A percentile compares a stretch with the other conserved stretches of the same genome.
Conservation (phyloP, 2,113 vertebrate genomes). For the Chinchilla lanigera region DNA sequence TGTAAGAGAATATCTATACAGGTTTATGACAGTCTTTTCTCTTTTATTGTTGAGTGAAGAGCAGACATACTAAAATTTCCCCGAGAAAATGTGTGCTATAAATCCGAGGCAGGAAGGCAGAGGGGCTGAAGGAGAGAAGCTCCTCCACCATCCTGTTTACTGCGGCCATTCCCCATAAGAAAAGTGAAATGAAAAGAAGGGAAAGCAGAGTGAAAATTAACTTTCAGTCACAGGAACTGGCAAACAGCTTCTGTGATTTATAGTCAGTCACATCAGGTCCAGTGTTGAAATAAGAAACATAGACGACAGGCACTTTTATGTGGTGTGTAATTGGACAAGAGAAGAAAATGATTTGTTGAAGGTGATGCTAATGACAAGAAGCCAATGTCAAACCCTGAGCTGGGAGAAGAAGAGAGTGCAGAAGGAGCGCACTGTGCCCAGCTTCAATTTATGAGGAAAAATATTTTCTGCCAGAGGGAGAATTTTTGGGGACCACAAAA, state of each 20-base stretch:
- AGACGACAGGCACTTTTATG: slow-evolving; percentile 66
- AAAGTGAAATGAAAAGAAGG: slow-evolving; percentile 56
- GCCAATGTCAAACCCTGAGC: slow-evolving; percentile 47
- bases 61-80: slow-evolving; percentile 47
- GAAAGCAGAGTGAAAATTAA: slow-evolving; percentile 59
- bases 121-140: neutral
- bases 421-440: slow-evolving; percentile 42
- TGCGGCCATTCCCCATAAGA: slow-evolving; percentile 48
- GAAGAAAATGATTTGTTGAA: slow-evolving; percentile 73
- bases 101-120: slow-evolving; percentile 28
- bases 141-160: slow-evolving; percentile 46
- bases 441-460: slow-evolving; percentile 63
- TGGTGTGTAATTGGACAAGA: slow-evolving; percentile 71
- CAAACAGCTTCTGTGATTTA: slow-evolving; percentile 64
- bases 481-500: slow-evolving; percentile 52
- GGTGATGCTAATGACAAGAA: slow-evolving; percentile 65
- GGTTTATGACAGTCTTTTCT: slow-evolving; percentile 51
- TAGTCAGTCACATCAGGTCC: slow-evolving; percentile 35
- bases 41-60: slow-evolving; percentile 54
- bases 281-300: slow-evolving; percentile 70
- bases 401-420: neutral
- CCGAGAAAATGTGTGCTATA: slow-evolving; percentile 42
- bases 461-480: slow-evolving; percentile 24
- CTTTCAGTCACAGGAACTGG: slow-evolving; percentile 66
- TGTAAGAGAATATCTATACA: neutral